Percentiles rank a stretch among this genome's conserved stretches.
phyloP scores from a whole-genome alignment of 2,113 vertebrate genomes.

The Fregata magnificens region DNA sequence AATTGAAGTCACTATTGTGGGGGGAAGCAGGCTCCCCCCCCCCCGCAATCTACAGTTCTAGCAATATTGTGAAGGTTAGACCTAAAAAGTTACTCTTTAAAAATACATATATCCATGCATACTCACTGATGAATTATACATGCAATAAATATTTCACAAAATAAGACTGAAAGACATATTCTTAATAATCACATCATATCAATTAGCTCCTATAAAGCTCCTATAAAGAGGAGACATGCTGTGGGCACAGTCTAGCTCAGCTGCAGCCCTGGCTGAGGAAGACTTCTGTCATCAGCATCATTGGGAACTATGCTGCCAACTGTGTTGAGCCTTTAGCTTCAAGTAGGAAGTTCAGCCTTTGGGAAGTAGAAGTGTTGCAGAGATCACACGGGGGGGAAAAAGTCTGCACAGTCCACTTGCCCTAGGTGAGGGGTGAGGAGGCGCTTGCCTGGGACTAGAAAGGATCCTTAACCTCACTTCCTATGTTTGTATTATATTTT shows the following conservation, averaged over 20 bases:
- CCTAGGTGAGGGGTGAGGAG: background rate
- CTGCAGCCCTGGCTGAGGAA: background rate
- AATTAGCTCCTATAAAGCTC: background rate
- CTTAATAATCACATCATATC: background rate
- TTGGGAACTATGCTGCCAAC: background rate
- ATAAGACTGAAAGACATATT: background rate
- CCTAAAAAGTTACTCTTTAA: background rate
- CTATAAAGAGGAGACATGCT: background rate
- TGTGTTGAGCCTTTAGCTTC: background rate
- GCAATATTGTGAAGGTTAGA: background rate
- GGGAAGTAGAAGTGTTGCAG: background rate
- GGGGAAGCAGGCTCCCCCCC: background rate
- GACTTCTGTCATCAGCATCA: background rate
- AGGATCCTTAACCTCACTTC: background rate
- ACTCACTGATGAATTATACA: background rate
- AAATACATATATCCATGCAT: background rate
- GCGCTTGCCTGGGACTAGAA: background rate
- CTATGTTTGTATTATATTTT: background rate
- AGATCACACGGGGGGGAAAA: background rate
- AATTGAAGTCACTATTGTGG: background rate
- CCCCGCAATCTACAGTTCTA: background rate
- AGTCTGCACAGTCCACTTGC: background rate
- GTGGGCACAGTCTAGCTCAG: background rate
- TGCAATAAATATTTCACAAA: background rate
- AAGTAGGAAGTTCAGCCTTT: background rate